Base-by-base conservation (phyloP, 2,113 vertebrate genomes). In the Zosterops hypoxanthus region DNA sequence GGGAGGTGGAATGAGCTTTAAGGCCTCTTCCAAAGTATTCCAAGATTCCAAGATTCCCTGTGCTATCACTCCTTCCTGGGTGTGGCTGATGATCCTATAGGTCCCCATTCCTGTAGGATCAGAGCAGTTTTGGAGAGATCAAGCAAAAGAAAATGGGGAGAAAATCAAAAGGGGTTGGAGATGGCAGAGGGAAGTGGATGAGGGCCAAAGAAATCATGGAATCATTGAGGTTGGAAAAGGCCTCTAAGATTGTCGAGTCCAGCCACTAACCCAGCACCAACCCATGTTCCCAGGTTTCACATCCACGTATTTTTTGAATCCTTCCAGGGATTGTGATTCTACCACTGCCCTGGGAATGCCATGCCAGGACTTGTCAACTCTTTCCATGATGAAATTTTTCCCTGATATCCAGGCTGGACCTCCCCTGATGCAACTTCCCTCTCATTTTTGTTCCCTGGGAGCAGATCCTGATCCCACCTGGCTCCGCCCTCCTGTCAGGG, bases 171-270 rank as follows among this genome's bases (percentile, higher is more conserved):
- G 14, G 23, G 11, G 55, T 73, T 47, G 49, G 28, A 73, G n/a
- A 12, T 64, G 14, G 26, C 22, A 46, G 57, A 55, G 28, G n/a
- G 41, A 64, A 23, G n/a, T 56, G 41, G n/a, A 8, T 47, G 69
- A 73, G 28, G 41, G 14, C 14, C 50, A 15, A 19, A 47, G n/a
- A 56, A 64, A 28, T 41, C 11, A 19, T 47, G 59, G 59, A 56
- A 73, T 84, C 15, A 4, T 1, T 56, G 9, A 75, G 24, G 14
- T 3, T 73, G 69, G 50, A 56, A 56, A 84, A 23, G n/a, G 23
- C n/a, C n/a, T 73, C 18, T 18, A 10, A 56, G n/a, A 15, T 75
- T 26, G 14, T 29, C 0, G 1, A n/a, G 49, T 56, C 7, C 69
- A 55, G 8, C 33, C 6, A 23, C 46, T 26, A 39, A 47, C 41